Evolutionary conservation across 2,888 invertebrate genomes (phyloP).

Genomic region (Rhamnusium bicolor): DNA sequence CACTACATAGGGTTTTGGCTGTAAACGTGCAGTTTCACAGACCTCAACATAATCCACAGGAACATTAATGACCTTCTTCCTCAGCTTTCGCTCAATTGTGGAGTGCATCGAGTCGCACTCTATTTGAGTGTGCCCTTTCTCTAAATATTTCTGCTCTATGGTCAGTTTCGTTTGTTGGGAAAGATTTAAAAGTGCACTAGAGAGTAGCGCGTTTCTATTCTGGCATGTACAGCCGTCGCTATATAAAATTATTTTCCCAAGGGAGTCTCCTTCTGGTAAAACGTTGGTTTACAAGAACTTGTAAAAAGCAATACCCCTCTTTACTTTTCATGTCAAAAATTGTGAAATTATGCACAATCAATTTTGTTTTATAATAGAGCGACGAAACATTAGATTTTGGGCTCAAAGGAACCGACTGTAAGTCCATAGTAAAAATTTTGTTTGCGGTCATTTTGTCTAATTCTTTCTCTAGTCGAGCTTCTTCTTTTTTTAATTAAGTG

Average conservation of each 20-base stretch:
- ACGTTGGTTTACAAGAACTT: slow-evolving; percentile 18
- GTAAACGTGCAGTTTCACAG: neutral
- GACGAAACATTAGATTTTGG: slow-evolving; percentile 39
- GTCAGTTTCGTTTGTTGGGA: slow-evolving; percentile 35
- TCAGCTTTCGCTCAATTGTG: neutral
- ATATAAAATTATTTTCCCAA: slow-evolving; percentile 12
- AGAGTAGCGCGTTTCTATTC: neutral
- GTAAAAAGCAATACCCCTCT: slow-evolving; percentile 36
- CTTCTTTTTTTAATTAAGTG: slow-evolving; percentile 36
- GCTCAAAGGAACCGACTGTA: slow-evolving; percentile 39
- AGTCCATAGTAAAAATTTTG: slow-evolving; percentile 41
- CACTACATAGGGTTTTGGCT: slow-evolving; percentile 27
- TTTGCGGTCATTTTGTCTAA: no score
- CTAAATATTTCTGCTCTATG: slow-evolving; percentile 40
- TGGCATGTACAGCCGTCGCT: neutral
- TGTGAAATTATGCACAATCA: slow-evolving; percentile 39
- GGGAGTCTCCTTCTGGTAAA: neutral
- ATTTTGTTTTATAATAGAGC: slow-evolving; percentile 39
- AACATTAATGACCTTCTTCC: neutral
- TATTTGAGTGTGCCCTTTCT: slow-evolving; percentile 40
- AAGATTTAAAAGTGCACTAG: slow-evolving; percentile 18
- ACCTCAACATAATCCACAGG: neutral
- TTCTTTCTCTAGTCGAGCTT: slow-evolving; percentile 40
- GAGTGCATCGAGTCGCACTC: neutral
- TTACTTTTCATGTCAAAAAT: slow-evolving; percentile 13